Conservation (phyloP, 2,888 invertebrate species). For the Polietes domitor region DNA sequence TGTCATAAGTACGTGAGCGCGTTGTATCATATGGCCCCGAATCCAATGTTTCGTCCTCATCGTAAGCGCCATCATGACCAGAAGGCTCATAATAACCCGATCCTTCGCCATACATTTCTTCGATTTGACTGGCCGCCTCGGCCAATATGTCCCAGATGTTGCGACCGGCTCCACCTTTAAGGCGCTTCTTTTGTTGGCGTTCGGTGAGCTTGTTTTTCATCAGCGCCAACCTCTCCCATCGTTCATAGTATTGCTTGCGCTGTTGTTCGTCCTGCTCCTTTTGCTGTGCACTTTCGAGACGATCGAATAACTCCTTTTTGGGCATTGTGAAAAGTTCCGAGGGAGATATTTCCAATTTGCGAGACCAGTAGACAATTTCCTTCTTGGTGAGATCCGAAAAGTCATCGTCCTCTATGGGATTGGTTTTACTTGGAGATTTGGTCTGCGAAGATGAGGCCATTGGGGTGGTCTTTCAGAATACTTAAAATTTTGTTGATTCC, state of each 20-base stretch:
- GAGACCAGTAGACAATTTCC: constrained; percentile 70
- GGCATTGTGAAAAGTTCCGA: constrained; percentile 68
- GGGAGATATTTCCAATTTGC: constrained; percentile 69
- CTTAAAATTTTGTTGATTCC: constrained; percentile 54
- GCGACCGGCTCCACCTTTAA: constrained; percentile 54
- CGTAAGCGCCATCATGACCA: not conserved
- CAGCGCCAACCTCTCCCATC: constrained; percentile 67
- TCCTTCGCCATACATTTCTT: constrained; percentile 58
- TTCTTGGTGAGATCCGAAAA: constrained; percentile 65
- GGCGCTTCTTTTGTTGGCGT: constrained; percentile 64
- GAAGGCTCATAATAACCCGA: not conserved
- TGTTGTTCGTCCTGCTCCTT: constrained; percentile 21
- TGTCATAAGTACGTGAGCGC: not conserved
- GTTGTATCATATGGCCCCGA: not conserved
- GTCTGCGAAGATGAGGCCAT: constrained; percentile 24
- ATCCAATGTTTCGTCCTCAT: not conserved
- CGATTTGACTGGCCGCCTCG: constrained; percentile 73
- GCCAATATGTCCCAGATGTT: constrained; percentile 74
- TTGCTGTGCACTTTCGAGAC: constrained; percentile 24
- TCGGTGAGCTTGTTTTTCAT: constrained; percentile 70
- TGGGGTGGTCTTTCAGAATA: not conserved
- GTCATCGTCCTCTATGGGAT: constrained; percentile 65
- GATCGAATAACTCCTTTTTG: constrained; percentile 58
- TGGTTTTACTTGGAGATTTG: constrained; percentile 4
- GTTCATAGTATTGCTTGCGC: constrained; percentile 34